Base-by-base conservation (phyloP, 1,140 invertebrate genomes). In the Pectinophora gossypiella region DNA sequence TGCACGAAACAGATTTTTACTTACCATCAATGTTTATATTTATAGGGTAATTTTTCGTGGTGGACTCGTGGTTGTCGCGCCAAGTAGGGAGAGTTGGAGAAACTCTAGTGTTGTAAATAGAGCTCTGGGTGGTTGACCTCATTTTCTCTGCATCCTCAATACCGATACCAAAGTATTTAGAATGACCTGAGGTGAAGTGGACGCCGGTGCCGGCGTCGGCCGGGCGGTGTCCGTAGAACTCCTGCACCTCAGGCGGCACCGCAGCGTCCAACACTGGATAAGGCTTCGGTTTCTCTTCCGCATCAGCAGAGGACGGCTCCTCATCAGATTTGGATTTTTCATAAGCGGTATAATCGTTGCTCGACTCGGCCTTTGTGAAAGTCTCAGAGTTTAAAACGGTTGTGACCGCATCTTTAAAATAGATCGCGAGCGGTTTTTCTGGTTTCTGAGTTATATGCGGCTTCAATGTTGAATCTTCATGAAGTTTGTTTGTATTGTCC, bases 141-240 rank as follows among this genome's bases (percentile, higher is more conserved):
- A 89, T 70, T 55, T 74, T 85, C 51, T 87, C 85, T 38, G 89
- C 89, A 56, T 91, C 89, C 63, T 91, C 90, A 19, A 91, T 89
- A 49, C 89, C 89, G 32, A 91, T 85, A 27, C 90, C 90, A 54
- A 91, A 91, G 36, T 89, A 81, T 57, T 91, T 91, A 56, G 90
- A 90, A 72, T 91, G 90, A 9, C 90, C 90, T 13, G 90, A 91
- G 10, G 90, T 90, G 55, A 91, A 91, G 21, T 86, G 83, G 40
- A 88, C 72, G 13, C 76, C 65, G 12, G 48, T 32, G 27, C 40
- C 36, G 66, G 27, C 7, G 9, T n/a, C 27, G 9, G 9, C 9
- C 7, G 27, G 27, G 2, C 57, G 64, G 10, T 54, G 59, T 3
- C 20, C 51, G 23, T 75, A 76, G 49, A 58, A 75, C 48, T 80